Evolutionary conservation across 2,797 vertebrate species (phyloP).

Genomic region (Crax fasciolata): DNA sequence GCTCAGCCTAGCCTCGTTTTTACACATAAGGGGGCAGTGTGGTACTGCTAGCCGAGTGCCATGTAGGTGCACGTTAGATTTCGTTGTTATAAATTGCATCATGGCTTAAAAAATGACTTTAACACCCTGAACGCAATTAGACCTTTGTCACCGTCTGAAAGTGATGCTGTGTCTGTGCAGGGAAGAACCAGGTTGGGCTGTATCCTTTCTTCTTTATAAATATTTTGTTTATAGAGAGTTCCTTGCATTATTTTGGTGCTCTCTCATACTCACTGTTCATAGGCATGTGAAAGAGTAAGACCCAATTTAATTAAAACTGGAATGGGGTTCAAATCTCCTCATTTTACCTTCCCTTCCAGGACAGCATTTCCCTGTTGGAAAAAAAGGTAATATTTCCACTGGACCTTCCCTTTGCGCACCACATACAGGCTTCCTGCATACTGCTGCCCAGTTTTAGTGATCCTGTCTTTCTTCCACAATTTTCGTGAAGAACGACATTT

Average conservation of each 20-base stretch:
- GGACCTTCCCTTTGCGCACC: neutral
- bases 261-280: fast-evolving
- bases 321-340: neutral
- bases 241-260: fast-evolving
- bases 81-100: slow-evolving; percentile 55
- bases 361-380: neutral
- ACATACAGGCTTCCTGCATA: neutral
- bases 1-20: slow-evolving; percentile 46
- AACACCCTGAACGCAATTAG: slow-evolving; percentile 14
- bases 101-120: slow-evolving; percentile 60
- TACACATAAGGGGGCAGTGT: slow-evolving; percentile 85
- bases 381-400: neutral
- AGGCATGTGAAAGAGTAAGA: neutral
- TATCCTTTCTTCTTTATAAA: neutral
- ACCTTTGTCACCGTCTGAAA: slow-evolving; percentile 6
- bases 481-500: neutral
- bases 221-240: neutral
- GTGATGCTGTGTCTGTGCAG: neutral
- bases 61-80: slow-evolving; percentile 25
- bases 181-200: neutral
- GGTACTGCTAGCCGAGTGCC: slow-evolving; percentile 73
- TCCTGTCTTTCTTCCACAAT: neutral
- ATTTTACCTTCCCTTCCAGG: neutral
- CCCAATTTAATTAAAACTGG: neutral
- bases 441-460: neutral